Conservation (phyloP, 2,888 invertebrate genomes). For the Hemithea aestivaria region DNA sequence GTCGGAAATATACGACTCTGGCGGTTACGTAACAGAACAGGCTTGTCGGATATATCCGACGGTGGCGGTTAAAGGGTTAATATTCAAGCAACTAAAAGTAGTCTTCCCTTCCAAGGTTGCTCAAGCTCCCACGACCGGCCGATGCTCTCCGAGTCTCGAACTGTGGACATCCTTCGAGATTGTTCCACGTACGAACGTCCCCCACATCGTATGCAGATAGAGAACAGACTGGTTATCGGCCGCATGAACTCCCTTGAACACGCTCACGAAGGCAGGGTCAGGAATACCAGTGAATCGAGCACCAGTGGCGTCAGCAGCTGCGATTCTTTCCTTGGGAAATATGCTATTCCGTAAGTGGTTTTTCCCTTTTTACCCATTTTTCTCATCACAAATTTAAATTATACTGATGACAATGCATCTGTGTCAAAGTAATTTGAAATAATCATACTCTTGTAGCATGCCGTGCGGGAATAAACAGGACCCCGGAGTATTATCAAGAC, state of each 20-base stretch:
- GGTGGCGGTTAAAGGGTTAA: too few relatives aligned
- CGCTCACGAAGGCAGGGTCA: constrained; percentile 62
- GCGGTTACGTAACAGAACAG: too few relatives aligned
- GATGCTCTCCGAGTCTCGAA: constrained; percentile 84
- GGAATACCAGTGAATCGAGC: constrained; percentile 84
- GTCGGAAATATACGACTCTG: too few relatives aligned
- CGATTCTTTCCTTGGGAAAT: constrained; percentile 84
- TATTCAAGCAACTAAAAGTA: too few relatives aligned
- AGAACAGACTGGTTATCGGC: constrained; percentile 52
- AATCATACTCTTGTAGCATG: too few relatives aligned
- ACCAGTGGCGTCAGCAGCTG: constrained; percentile 91
- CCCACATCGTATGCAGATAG: constrained; percentile 43
- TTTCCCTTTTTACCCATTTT: too few relatives aligned
- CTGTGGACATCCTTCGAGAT: constrained; percentile 79
- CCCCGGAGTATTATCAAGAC: too few relatives aligned
- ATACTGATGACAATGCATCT: too few relatives aligned
- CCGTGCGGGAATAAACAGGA: too few relatives aligned
- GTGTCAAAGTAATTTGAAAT: too few relatives aligned
- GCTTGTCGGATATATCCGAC: too few relatives aligned
- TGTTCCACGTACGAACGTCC: constrained; percentile 57
- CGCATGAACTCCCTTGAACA: constrained; percentile 67
- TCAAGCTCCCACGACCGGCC: constrained; percentile 81
- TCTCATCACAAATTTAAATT: too few relatives aligned
- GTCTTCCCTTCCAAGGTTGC: constrained; percentile 69
- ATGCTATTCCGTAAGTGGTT: constrained; percentile 75